Conservation (phyloP, 1,140 invertebrate species). For the Melanaphis sacchari region DNA sequence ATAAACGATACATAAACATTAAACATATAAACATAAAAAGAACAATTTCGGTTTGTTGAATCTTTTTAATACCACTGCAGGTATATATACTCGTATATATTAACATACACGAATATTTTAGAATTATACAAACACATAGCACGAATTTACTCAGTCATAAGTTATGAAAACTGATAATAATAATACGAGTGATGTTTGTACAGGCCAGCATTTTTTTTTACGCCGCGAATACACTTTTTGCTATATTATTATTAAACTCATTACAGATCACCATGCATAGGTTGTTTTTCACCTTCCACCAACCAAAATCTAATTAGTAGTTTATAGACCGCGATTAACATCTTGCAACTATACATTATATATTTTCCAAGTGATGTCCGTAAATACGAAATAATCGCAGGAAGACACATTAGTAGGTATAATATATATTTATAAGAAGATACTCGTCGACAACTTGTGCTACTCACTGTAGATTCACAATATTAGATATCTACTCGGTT, state of each 20-base stretch:
- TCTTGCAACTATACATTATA: neutral
- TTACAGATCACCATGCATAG: neutral
- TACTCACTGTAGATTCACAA: neutral
- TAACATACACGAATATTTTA: no score
- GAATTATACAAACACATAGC: no score
- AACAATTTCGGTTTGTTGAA: neutral
- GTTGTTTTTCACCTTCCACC: neutral
- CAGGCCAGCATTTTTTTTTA: neutral
- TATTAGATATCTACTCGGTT: conserved; percentile 6
- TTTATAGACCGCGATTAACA: neutral
- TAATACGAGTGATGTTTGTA: neutral
- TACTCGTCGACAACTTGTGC: neutral
- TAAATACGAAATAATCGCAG: neutral
- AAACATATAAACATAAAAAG: neutral
- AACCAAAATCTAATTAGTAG: neutral
- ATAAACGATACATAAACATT: no score
- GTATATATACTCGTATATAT: no score
- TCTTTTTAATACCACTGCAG: neutral
- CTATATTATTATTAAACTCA: neutral
- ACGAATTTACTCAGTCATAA: no score
- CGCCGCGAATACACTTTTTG: neutral
- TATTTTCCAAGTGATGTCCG: neutral
- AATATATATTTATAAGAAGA: neutral
- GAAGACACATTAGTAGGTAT: neutral
- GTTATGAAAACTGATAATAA: neutral